Evolutionary conservation across 2,888 invertebrate species (phyloP), one percentile per base, ranked within the genome.

Genomic region (Colletes collaris): DNA sequence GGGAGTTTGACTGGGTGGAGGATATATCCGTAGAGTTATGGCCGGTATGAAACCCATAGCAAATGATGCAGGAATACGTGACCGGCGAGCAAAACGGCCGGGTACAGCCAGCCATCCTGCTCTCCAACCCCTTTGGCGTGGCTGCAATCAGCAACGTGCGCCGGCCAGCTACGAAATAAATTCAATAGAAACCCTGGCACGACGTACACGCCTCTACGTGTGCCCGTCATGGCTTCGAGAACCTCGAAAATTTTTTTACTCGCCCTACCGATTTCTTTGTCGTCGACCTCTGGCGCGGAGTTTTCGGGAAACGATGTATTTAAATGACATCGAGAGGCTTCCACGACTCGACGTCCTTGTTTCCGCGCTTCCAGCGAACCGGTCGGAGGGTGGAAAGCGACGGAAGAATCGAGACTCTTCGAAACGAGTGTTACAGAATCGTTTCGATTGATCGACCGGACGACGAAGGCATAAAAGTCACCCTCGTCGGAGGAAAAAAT

Each of bases 31-130:
- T 86, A 82, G 90, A 92, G 90, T 92, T 92, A 92, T 92, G 90
- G 90, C 91, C 88, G 90, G 90, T 92, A 92, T 92, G 91, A 92
- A 92, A 92, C 92, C 91, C 91, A 92, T 92, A 90, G 92, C 91
- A 92, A 92, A 92, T 92, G 92, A 92, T 91, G 91, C 92, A 90
- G 88, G 88, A 77, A 86, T 91, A 91, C 92, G 92, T 92, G 92
- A 92, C 90, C 86, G 86, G 92, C 85, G 87, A 91, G 88, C 87
- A 84, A 89, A 91, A 79, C 68, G 75, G 66, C 16, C 60, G 56
- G 50, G 27, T 66, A 56, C 56, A 64, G 66, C 74, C 66, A 56
- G 55, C 62, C 60, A 73, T 58, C 76, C 81, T 71, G 69, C 78
- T 75, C 72, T 76, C 77, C 74, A 77, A 74, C 81, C 86, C 86